Evolutionary conservation across 2,888 invertebrate species (phyloP), one percentile per base, ranked within the genome.

Genomic region (Zygothrica quintamaculata): DNA sequence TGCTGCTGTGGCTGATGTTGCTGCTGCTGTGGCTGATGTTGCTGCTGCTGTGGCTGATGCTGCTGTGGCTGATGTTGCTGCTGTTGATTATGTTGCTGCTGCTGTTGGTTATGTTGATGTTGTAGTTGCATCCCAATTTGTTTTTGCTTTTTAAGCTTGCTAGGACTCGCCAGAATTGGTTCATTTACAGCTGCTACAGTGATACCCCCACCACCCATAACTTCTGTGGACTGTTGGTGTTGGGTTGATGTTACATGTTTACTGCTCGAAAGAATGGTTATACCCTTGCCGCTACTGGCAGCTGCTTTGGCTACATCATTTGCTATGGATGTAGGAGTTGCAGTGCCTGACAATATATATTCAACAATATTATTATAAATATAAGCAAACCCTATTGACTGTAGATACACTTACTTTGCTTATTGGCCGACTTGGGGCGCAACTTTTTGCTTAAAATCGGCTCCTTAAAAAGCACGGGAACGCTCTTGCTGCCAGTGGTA

Each of bases 381-480:
- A n/a, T n/a, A n/a, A n/a, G n/a, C n/a, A n/a, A n/a, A n/a, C n/a
- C n/a, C n/a, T n/a, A n/a, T n/a, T n/a, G n/a, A 29, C 5, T 9
- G 9, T 6, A 6, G 1, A 11, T 1, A 13, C 0, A 52, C 77
- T 61, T 34, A 82, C 82, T 82, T 69, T 82, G 82, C 51, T 82
- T 82, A 56, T 82, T 82, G 11, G 86, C 86, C 29, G 72, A 86
- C 42, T 86, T 82, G 29, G 82, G 86, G 1, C 86, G 86, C 37
- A 70, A 75, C 11, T 65, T 53, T 15, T 73, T 72, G 37, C 31
- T n/a, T 1, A 34, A 15, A 9, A 12, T 5, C 1, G 57, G 15
- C 9, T 84, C 81, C 40, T 73, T 67, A 16, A 72, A 77, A 5
- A 58, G 40, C 2, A 80, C 75, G 9, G 70, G 60, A n/a, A 16